phyloP scores from a whole-genome alignment of 92 coral and sea anemone genomes.

The Muricea muricata region DNA sequence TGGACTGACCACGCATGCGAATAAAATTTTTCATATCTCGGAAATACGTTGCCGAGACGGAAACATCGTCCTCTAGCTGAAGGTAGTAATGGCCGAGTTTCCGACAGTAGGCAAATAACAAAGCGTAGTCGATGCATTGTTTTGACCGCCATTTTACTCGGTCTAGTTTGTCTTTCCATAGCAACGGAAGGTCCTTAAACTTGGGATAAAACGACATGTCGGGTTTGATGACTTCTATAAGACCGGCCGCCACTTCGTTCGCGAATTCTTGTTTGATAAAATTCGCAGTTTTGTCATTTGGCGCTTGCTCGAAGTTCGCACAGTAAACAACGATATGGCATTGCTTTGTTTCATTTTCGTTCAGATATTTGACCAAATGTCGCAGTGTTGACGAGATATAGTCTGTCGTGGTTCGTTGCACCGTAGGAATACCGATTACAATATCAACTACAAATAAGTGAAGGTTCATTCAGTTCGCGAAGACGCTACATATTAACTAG shows the following conservation, averaged over 20 bases:
- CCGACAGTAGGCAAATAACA: slow-evolving; percentile 66
- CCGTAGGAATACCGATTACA: slow-evolving; percentile 76
- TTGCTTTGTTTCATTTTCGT: slow-evolving; percentile 55
- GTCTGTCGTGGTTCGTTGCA: slow-evolving; percentile 44
- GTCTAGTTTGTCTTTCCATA: slow-evolving; percentile 72
- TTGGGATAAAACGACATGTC: slow-evolving; percentile 59
- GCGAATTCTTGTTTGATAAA: slow-evolving; percentile 41
- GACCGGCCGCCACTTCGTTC: slow-evolving; percentile 60
- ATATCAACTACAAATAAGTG: slow-evolving; percentile 59
- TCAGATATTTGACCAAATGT: slow-evolving; percentile 66
- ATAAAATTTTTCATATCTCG: slow-evolving; percentile 67
- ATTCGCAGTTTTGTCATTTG: slow-evolving; percentile 32
- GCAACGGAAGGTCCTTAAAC: slow-evolving; percentile 46
- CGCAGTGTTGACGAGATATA: slow-evolving; percentile 64
- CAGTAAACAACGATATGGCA: slow-evolving; percentile 66
- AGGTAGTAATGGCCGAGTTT: slow-evolving; percentile 73
- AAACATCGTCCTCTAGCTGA: slow-evolving; percentile 78
- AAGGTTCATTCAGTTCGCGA: not conserved
- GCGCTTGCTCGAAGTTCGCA: slow-evolving; percentile 58
- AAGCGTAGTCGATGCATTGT: slow-evolving; percentile 77
- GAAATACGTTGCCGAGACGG: slow-evolving; percentile 59
- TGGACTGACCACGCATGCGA: slow-evolving; percentile 10
- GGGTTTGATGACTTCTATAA: slow-evolving; percentile 64
- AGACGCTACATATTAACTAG: no score
- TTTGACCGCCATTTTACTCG: slow-evolving; percentile 81